These are phyloP conservation scores for Enoplosus armatus DNA, from an alignment of 2,797 vertebrate species.

Conservation along the genomic window DNA sequence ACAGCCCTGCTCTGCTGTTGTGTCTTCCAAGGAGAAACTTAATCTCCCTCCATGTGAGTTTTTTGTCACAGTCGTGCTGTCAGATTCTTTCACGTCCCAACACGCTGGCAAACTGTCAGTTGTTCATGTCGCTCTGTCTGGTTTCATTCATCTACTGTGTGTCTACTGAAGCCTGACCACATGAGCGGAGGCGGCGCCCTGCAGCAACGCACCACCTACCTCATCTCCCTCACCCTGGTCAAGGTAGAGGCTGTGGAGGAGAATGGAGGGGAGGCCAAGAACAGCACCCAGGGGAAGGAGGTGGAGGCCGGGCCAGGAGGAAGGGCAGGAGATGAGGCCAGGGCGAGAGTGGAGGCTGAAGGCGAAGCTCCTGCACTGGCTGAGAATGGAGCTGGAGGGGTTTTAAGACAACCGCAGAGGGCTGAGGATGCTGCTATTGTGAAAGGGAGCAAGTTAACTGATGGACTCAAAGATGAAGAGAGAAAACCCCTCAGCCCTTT, in stretches of 20 bases:
- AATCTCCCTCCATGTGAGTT: slow-evolving; percentile 57
- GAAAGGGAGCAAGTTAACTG: slow-evolving; percentile 48
- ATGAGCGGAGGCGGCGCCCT: slow-evolving; percentile 92
- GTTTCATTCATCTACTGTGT: slow-evolving; percentile 73
- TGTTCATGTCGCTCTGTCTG: slow-evolving; percentile 54
- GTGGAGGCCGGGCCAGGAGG: slow-evolving; percentile 50
- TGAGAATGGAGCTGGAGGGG: slow-evolving; percentile 58
- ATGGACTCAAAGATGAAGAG: slow-evolving; percentile 63
- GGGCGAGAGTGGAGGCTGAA: slow-evolving; percentile 17
- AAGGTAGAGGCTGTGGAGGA: slow-evolving; percentile 94
- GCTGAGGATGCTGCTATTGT: slow-evolving; percentile 56
- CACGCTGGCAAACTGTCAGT: slow-evolving; percentile 43
- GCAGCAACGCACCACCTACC: slow-evolving; percentile 97
- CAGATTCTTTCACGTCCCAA: slow-evolving; percentile 49
- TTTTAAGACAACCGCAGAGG: slow-evolving; percentile 37
- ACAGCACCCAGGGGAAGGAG: slow-evolving; percentile 66
- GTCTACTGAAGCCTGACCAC: slow-evolving; percentile 85
- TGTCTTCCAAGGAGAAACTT: slow-evolving; percentile 71
- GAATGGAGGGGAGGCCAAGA: slow-evolving; percentile 81
- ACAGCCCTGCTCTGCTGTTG: slow-evolving; percentile 55
- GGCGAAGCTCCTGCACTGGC: slow-evolving; percentile 35
- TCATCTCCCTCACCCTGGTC: slow-evolving; percentile 97
- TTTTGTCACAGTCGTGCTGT: slow-evolving; percentile 36
- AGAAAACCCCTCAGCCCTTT: slow-evolving; percentile 58
- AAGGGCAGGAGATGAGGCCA: slow-evolving; percentile 29